phyloP scores from a whole-genome alignment of 2,888 invertebrate genomes.

The Phytoseiulus persimilis region DNA sequence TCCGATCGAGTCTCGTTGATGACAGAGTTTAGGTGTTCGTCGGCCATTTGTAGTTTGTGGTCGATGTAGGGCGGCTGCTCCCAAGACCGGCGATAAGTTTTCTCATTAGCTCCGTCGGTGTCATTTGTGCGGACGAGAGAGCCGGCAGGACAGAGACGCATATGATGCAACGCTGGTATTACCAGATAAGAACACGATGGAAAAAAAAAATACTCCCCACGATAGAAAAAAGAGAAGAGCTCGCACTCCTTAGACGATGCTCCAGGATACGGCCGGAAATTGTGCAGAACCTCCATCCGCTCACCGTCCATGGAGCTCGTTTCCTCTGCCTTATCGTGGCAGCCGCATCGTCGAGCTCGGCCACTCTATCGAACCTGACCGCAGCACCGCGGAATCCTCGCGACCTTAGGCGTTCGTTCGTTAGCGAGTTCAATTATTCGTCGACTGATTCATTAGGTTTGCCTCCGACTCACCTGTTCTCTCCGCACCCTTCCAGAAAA shows the following conservation, averaged over 20 bases:
- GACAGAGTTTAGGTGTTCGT: too few relatives aligned
- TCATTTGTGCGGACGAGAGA: background rate
- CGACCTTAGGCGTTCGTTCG: background rate
- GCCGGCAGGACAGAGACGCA: background rate
- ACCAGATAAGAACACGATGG: background rate
- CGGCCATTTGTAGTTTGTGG: too few relatives aligned
- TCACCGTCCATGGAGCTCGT: background rate
- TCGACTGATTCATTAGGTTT: background rate
- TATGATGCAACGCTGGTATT: background rate
- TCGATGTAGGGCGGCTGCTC: background rate
- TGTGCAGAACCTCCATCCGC: background rate
- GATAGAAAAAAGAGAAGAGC: background rate
- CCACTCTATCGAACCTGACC: background rate
- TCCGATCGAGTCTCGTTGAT: too few relatives aligned
- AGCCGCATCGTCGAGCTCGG: background rate
- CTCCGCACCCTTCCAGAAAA: conserved; percentile 1
- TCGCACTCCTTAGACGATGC: background rate
- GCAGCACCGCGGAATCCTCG: background rate
- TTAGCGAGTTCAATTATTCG: background rate
- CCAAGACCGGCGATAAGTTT: background rate
- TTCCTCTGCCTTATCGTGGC: background rate
- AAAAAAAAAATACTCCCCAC: background rate
- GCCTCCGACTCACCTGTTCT: background rate
- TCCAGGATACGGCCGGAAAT: background rate
- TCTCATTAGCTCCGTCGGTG: background rate